Base-by-base conservation (phyloP, 2,888 invertebrate species). In the Phalera bucephala region DNA sequence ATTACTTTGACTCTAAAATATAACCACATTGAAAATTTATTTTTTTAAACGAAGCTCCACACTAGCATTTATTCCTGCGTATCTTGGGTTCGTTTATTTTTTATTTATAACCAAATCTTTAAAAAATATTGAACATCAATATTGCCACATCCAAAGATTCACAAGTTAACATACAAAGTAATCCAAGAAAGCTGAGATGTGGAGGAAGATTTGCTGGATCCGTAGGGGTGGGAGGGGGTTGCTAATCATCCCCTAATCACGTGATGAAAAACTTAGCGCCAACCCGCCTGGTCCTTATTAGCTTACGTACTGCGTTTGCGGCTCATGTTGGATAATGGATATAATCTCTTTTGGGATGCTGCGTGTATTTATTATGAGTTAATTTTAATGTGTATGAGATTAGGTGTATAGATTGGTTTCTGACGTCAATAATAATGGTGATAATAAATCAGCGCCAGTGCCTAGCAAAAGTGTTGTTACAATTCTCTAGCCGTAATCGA, bases 211-310 rank as follows among this genome's bases (percentile, higher is more conserved):
- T 82, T 78, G 53, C 60, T 63, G 57, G 69, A 56, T 72, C 75
- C 72, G 52, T 51, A 45, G 50, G 53, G 36, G 40, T 31, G 46
- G 15, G 1, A 37, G 46, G 48, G 59, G 58, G 64, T 65, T 70
- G 62, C 66, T 70, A 80, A 83, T 82, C 81, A 77, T 56, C 77
- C 65, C 74, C 71, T 84, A 83, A 86, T 82, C 80, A 86, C 74
- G 82, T 82, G 81, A 85, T 87, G 85, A 84, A 82, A 87, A 88
- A 87, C 86, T 87, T 81, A 75, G 65, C 77, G 65, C 72, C 61
- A 63, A 55, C 61, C 60, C 29, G 0, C 2, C 29, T 19, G 10
- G n/a, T 19, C 11, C 29, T 17, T 17, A 17, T 17, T 17, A 17
- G 11, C 11, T 29, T 63, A 36, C 45, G 41, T 49, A 52, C 51